phyloP scores from a whole-genome alignment of 2,113 vertebrate species.

The Stegostoma tigrinum region DNA sequence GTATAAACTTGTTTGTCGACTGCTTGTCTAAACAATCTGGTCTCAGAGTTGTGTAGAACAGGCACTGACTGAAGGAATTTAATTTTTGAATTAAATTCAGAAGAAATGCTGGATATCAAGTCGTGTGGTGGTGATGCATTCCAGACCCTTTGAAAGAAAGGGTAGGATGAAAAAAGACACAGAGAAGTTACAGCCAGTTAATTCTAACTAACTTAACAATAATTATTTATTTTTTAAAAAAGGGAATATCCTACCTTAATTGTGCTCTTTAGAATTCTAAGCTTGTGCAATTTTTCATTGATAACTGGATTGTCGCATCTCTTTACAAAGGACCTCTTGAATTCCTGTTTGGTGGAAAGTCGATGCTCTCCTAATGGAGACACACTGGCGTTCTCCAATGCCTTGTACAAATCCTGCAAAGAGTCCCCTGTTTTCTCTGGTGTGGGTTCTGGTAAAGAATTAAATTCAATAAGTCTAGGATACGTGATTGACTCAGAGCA shows the following conservation, averaged over 20 bases:
- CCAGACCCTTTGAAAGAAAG: background rate
- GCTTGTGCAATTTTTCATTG: constrained; percentile 90
- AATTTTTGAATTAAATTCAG: no score
- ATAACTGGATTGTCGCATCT: constrained; percentile 86
- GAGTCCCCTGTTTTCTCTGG: constrained; percentile 74
- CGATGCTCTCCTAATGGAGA: constrained; percentile 78
- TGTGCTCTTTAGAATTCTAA: constrained; percentile 92
- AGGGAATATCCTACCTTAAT: constrained; percentile 75
- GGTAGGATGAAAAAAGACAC: background rate
- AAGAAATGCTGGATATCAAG: background rate
- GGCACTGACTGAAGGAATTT: background rate
- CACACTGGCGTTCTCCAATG: constrained; percentile 84
- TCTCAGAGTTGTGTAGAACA: background rate
- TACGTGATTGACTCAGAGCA: background rate
- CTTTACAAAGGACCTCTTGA: constrained; percentile 83
- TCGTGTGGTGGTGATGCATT: background rate
- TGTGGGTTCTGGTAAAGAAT: constrained; percentile 34
- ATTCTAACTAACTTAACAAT: constrained; percentile 29
- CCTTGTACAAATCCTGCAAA: constrained; percentile 86
- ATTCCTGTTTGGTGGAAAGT: constrained; percentile 82
- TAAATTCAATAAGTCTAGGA: constrained; percentile 14
- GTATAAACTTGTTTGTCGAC: no score
- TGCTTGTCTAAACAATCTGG: background rate
- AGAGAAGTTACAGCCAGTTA: background rate
- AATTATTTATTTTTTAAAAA: background rate